Base-by-base conservation (phyloP, 2,888 invertebrate species). In the Pterostichus madidus region DNA sequence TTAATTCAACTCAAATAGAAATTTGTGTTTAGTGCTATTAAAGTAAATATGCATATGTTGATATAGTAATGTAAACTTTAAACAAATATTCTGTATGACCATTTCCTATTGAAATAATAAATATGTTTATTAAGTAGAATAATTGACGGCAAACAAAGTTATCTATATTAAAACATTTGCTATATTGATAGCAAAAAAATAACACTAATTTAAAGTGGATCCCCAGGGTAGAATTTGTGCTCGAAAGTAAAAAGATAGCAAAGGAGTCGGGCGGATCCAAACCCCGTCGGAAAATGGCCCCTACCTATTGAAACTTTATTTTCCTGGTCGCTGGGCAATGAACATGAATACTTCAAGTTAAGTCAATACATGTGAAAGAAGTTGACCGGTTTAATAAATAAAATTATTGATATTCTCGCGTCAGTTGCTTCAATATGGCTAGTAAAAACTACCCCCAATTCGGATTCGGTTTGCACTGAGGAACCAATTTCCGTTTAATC, bases 271-370 rank as follows among this genome's bases (percentile, higher is more conserved):
- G 46, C 24, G 52, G 31, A 6, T 31, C 11, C 44, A 15, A 46
- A 13, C 31, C 13, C 68, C 79, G 79, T 32, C 52, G 64, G 68
- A 64, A 68, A 68, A 68, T 49, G 73, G 56, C 6, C 56, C 56
- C 44, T 31, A 73, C 17, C 80, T 56, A 80, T 73, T 80, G 80
- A 80, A 80, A 80, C 59, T 80, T 80, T 80, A 80, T 80, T 80
- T 80, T 80, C 80, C 80, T 80, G 80, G 73, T 59, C 80, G 44
- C 44, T 73, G 80, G 31, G 56, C 73, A 80, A 79, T 79, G 61
- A 31, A 64, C 64, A 46, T 73, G 73, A 73, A 73, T 73, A 59
- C 80, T 80, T 80, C 39, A 80, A 39, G 24, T 15, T 13, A 78
- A 53, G 24, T 15, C 35, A 78, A 53, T 61, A 78, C 61, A 78